Base-by-base conservation (phyloP, 2,888 invertebrate genomes). In the Meganola albula region DNA sequence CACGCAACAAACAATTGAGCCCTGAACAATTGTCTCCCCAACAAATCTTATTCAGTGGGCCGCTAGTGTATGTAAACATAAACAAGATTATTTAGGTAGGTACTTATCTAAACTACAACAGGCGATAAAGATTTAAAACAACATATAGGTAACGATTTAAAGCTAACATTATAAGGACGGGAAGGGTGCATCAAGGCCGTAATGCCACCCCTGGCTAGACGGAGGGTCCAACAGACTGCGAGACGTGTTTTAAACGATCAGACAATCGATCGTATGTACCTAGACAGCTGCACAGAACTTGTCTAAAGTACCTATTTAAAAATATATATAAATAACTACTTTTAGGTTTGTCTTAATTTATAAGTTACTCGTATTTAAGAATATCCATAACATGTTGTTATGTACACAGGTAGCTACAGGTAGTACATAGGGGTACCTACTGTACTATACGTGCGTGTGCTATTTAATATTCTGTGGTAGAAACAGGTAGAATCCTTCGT, bases 191-290 rank as follows among this genome's bases (percentile, higher is more conserved):
- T 45, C 64, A 72, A 73, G 83, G 83, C 73, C 74, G 55, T 36
- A 50, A 60, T 59, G 53, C 62, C 70, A 62, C 78, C 78, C 79
- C 54, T 53, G 53, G 53, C 70, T 69, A 80, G 78, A 80, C 79
- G 48, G 62, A 66, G 77, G 79, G 82, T 53, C 48, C 56, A 48
- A 35, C 48, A 27, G 50, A 49, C 54, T 58, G 48, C 21, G 43
- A 24, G 49, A 46, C 46, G 53, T 48, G 43, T 52, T 46, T 49
- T 50, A 53, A 58, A 45, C 41, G 54, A 55, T 52, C 46, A 53
- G 36, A 49, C 57, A 62, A 66, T 64, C 58, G 58, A 63, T 66
- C 53, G n/a, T n/a, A n/a, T n/a, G n/a, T n/a, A n/a, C n/a, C n/a
- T n/a, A n/a, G n/a, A n/a, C n/a, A n/a, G n/a, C n/a, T n/a, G n/a